Conservation (phyloP, 1,140 invertebrate genomes). For the Calephelis nemesis region DNA sequence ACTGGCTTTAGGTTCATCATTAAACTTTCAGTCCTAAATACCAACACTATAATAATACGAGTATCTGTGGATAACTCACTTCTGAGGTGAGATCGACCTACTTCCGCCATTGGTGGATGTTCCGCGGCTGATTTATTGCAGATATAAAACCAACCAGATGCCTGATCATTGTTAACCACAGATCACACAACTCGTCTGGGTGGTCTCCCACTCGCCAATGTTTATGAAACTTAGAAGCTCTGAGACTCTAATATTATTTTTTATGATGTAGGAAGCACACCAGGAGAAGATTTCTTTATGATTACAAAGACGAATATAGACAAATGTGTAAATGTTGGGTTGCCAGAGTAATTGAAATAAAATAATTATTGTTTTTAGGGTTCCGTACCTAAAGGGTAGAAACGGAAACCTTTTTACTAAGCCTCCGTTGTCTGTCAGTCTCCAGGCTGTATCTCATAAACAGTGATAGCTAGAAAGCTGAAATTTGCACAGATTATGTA, state of each 20-base stretch:
- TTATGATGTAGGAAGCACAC: background rate
- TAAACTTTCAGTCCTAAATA: background rate
- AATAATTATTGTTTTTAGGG: no score
- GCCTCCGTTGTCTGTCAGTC: no score
- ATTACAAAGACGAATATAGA: no score
- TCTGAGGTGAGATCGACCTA: constrained; percentile 24
- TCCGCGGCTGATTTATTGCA: constrained; percentile 59
- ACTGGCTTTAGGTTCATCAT: background rate
- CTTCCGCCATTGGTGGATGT: constrained; percentile 53
- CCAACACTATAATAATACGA: background rate
- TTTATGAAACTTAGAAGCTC: background rate
- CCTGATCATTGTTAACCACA: constrained; percentile 46
- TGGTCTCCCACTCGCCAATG: constrained; percentile 18
- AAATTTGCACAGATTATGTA: no score
- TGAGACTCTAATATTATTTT: background rate
- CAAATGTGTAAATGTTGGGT: no score
- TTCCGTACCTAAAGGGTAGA: no score
- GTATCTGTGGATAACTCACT: background rate
- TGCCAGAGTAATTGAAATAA: no score
- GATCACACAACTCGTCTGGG: constrained; percentile 5
- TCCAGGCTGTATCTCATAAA: no score
- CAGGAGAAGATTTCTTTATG: no score
- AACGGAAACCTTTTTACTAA: no score
- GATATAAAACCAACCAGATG: constrained; percentile 60
- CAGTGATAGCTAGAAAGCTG: no score